A percentile compares a stretch with the other conserved stretches of the same genome.
phyloP scores from a whole-genome alignment of 30 jellyfish, hydroid and myxozoan genomes.

The Pelagia noctiluca region DNA sequence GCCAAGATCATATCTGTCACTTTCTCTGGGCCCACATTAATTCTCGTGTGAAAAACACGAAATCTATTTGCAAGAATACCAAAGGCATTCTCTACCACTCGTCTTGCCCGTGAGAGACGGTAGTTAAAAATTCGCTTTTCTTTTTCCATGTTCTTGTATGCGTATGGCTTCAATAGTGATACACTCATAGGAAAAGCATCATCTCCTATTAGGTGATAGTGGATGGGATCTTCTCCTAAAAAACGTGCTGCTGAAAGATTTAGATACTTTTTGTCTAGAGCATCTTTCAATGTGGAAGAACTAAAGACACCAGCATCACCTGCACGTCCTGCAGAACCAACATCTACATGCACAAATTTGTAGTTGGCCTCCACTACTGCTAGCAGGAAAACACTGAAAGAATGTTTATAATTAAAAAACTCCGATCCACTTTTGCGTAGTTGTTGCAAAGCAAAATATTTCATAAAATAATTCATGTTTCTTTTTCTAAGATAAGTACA shows the following conservation, averaged over 20 bases:
- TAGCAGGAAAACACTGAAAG: conserved; percentile 6
- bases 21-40: no score
- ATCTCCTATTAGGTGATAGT: conserved; percentile 8
- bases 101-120: conserved; percentile 5
- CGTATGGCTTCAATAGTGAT: conserved; percentile 9
- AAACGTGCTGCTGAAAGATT: no score
- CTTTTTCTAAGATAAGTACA: no score
- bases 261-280: no score
- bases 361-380: conserved; percentile 12
- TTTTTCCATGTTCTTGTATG: conserved; percentile 7
- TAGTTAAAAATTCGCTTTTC: conserved; percentile 6
- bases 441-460: no score
- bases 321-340: conserved; percentile 15
- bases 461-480: no score
- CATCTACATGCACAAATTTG: conserved; percentile 7
- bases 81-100: no score
- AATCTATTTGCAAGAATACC: no score
- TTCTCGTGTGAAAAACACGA: no score
- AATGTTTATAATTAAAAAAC: no score
- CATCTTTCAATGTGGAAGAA: conserved; percentile 9
- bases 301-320: conserved; percentile 9
- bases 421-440: no score
- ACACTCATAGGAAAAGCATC: conserved; percentile 13
- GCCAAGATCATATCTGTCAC: no score
- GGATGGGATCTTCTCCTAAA: conserved; percentile 4